These are phyloP conservation scores for Griposia aprilina DNA, from an alignment of 2,888 invertebrate species.

Conservation along the genomic window DNA sequence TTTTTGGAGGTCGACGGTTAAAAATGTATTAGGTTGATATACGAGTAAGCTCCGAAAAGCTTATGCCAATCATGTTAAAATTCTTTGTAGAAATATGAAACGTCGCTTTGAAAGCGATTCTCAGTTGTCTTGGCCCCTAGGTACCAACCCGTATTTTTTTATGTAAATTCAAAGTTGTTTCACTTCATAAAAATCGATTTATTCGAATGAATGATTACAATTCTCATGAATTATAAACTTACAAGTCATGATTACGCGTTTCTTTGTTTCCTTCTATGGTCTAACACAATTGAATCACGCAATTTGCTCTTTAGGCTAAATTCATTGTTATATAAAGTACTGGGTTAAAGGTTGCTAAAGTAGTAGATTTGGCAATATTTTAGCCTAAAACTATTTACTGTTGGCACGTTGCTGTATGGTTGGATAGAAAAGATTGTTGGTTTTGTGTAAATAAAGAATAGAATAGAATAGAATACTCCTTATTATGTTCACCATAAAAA, in stretches of 20 bases:
- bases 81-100: too few relatives aligned
- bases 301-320: conserved; percentile 60
- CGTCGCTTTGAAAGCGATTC: too few relatives aligned
- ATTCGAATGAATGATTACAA: conserved; percentile 22
- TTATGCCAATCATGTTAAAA: too few relatives aligned
- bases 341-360: conserved; percentile 47
- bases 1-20: too few relatives aligned
- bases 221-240: conserved; percentile 39
- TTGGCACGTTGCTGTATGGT: background rate
- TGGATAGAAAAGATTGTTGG: background rate
- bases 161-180: background rate
- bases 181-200: conserved; percentile 22
- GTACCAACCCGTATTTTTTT: background rate
- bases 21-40: too few relatives aligned
- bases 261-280: conserved; percentile 51
- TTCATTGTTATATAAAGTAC: conserved; percentile 33
- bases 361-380: conserved; percentile 36
- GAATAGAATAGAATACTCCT: too few relatives aligned
- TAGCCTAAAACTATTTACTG: conserved; percentile 8
- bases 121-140: too few relatives aligned
- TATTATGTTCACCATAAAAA: too few relatives aligned
- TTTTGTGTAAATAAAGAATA: background rate
- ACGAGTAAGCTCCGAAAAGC: too few relatives aligned
- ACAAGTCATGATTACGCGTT: conserved; percentile 48
- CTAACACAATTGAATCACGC: conserved; percentile 61